Percentiles rank a stretch among this genome's conserved stretches.
These are phyloP conservation scores for Pocillopora verrucosa DNA, from an alignment of 64 coral and sea anemone species.

Conservation along the genomic window DNA sequence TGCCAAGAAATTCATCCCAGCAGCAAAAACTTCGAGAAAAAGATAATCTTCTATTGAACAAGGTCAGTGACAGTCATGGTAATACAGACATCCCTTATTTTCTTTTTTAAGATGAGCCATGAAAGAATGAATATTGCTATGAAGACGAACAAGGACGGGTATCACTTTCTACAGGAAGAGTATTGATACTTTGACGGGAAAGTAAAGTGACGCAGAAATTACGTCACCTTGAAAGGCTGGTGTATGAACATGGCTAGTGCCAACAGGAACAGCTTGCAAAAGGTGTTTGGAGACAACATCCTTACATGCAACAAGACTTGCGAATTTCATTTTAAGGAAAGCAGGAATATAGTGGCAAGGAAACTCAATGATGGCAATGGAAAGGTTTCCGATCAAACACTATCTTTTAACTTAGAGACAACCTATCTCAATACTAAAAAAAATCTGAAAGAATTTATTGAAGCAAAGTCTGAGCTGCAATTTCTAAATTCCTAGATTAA, in stretches of 20 bases:
- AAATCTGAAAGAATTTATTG: constrained; percentile 35
- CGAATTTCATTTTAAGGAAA: constrained; percentile 46
- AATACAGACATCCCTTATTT: not conserved
- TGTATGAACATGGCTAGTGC: constrained; percentile 30
- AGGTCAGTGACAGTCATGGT: not conserved
- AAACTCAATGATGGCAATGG: not conserved
- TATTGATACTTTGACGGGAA: constrained; percentile 5
- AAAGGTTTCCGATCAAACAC: constrained; percentile 12
- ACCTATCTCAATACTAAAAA: constrained; percentile 1
- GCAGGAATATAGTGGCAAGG: constrained; percentile 12
- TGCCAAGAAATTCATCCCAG: too few relatives aligned
- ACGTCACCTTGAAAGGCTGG: not conserved
- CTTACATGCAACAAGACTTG: constrained; percentile 14
- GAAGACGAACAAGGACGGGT: not conserved
- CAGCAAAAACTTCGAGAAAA: not conserved
- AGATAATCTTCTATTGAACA: not conserved
- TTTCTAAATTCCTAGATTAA: constrained; percentile 50
- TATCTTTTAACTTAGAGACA: not conserved
- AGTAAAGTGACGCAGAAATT: constrained; percentile 1
- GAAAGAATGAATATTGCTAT: not conserved
- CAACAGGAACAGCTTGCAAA: constrained; percentile 13
- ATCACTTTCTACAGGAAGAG: not conserved
- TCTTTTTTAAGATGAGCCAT: not conserved
- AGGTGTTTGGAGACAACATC: constrained; percentile 12
- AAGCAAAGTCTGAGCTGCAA: not conserved